These are phyloP conservation scores for Boulengeromyrus knoepffleri DNA, from an alignment of 2,113 vertebrate species.

Conservation along the genomic window DNA sequence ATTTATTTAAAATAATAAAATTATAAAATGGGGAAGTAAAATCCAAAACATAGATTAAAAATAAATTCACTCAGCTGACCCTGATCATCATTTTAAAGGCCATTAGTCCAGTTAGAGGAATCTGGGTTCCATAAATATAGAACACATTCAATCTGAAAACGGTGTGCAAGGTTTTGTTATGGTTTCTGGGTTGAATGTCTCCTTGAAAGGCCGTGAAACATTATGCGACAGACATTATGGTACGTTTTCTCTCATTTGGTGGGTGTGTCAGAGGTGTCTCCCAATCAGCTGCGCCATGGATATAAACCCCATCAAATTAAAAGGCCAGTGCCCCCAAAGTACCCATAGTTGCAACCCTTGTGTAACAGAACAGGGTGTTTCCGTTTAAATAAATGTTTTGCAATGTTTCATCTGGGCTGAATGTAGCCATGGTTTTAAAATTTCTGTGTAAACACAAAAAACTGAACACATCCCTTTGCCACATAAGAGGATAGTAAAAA, in stretches of 20 bases:
- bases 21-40: not conserved
- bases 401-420: not conserved
- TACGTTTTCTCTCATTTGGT: not conserved
- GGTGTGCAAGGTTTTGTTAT: not conserved
- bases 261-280: not conserved
- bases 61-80: not conserved
- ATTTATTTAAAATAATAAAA: not conserved
- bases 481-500: not conserved
- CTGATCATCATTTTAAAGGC: not conserved
- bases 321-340: not conserved
- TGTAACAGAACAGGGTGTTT: not conserved
- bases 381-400: not conserved
- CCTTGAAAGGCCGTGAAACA: no score
- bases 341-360: not conserved
- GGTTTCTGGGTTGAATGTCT: not conserved
- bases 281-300: not conserved
- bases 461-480: not conserved
- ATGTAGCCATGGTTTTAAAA: not conserved
- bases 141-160: not conserved
- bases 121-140: not conserved
- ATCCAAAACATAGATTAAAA: not conserved
- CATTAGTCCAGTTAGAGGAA: not conserved
- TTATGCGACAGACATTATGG: not conserved
- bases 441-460: not conserved
- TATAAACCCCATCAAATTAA: not conserved